Percentiles rank a stretch among this genome's conserved stretches.
These are phyloP conservation scores for Drosophila tsacasi DNA, from an alignment of 1,140 invertebrate species.

Conservation along the genomic window DNA sequence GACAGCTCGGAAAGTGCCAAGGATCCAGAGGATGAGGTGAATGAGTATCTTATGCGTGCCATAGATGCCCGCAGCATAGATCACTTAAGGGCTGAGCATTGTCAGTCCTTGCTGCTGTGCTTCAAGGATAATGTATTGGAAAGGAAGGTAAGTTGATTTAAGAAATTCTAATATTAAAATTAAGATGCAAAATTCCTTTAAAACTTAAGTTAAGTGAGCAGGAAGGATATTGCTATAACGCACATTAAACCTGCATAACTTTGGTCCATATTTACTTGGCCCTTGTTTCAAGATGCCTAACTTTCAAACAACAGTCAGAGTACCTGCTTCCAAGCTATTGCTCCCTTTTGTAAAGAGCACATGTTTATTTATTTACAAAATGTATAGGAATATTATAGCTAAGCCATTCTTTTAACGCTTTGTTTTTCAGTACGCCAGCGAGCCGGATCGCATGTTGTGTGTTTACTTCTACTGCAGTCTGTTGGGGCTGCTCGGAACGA, in stretches of 20 bases:
- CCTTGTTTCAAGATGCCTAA: neutral
- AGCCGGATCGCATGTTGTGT: constrained; percentile 93
- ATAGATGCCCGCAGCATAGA: constrained; percentile 98
- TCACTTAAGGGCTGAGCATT: constrained; percentile 93
- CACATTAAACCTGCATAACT: neutral
- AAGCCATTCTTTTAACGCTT: constrained; percentile 20
- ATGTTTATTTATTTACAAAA: constrained; percentile 14
- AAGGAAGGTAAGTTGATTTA: constrained; percentile 88
- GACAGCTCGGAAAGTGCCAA: constrained; percentile 87
- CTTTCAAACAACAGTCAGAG: neutral
- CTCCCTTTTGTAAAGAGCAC: neutral
- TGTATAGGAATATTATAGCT: constrained; percentile 14
- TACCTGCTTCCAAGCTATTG: constrained; percentile 3
- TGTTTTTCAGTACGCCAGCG: constrained; percentile 89
- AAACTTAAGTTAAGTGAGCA: neutral
- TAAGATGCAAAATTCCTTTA: too few species aligned
- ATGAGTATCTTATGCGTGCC: constrained; percentile 96
- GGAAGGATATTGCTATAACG: neutral
- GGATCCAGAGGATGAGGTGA: constrained; percentile 96
- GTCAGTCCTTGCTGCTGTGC: constrained; percentile 91
- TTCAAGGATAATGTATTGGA: constrained; percentile 93
- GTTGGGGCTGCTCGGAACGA: constrained; percentile 89
- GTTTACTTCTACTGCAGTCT: constrained; percentile 94
- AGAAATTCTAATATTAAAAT: neutral
- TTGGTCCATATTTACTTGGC: neutral